Evolutionary conservation across 2,113 vertebrate species (phyloP).

Genomic region (Spilogale gracilis): DNA sequence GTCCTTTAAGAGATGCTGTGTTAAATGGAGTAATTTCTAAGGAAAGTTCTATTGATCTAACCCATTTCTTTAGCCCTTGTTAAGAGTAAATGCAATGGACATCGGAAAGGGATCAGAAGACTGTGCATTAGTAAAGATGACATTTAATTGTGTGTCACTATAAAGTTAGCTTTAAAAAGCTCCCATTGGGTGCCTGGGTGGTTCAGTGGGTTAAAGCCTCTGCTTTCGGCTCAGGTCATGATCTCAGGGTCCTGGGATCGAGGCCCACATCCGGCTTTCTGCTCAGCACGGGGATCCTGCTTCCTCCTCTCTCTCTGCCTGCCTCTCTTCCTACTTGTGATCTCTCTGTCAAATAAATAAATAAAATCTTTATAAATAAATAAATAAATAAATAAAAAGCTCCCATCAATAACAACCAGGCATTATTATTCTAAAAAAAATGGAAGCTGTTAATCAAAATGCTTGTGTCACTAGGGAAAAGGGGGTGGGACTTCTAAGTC

Average conservation of each 20-base stretch:
- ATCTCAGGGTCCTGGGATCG: no score
- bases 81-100: neutral
- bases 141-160: neutral
- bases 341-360: no score
- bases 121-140: neutral
- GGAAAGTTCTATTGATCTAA: neutral
- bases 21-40: neutral
- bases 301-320: no score
- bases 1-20: neutral
- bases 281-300: no score
- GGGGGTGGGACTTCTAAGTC: neutral
- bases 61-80: neutral
- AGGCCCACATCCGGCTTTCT: no score
- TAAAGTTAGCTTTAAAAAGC: constrained; percentile 29
- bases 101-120: neutral
- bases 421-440: neutral
- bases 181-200: neutral
- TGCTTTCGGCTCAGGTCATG: no score
- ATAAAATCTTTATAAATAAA: no score
- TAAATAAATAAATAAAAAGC: neutral
- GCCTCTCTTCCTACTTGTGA: no score
- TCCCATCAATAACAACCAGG: neutral
- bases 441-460: neutral
- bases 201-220: no score
- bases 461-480: neutral